These are phyloP conservation scores for Netelia virgata DNA, from an alignment of 2,888 invertebrate genomes.

Conservation along the genomic window DNA sequence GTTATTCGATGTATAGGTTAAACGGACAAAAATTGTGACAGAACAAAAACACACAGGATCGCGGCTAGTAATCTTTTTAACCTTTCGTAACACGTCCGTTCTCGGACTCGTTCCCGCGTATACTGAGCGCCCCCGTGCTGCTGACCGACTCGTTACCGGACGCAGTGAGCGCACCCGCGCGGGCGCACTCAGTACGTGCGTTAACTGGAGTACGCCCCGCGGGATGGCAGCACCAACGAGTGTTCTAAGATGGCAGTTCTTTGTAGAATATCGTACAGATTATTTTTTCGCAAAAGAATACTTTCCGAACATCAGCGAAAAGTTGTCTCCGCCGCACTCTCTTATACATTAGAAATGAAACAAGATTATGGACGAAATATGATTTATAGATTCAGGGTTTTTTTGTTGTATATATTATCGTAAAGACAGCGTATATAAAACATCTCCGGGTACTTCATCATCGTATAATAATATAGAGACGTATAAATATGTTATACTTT, in stretches of 20 bases:
- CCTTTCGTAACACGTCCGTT: not conserved
- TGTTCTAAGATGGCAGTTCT: not conserved
- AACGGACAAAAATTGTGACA: not conserved
- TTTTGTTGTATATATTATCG: slow-evolving; percentile 80
- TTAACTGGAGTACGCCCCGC: not conserved
- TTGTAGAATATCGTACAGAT: too few relatives aligned
- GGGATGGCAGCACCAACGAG: not conserved
- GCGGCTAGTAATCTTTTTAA: not conserved
- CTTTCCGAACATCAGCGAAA: not conserved
- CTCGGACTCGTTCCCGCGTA: not conserved
- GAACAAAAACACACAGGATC: not conserved
- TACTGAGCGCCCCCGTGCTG: not conserved
- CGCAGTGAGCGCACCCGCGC: not conserved
- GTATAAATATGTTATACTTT: slow-evolving; percentile 76
- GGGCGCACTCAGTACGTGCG: not conserved
- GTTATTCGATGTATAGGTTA: not conserved
- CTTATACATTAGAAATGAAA: not conserved
- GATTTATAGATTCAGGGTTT: slow-evolving; percentile 50
- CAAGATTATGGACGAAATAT: not conserved
- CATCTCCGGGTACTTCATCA: slow-evolving; percentile 74
- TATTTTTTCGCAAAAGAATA: too few relatives aligned
- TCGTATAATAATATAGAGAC: slow-evolving; percentile 77
- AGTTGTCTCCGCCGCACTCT: not conserved
- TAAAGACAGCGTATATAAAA: slow-evolving; percentile 82
- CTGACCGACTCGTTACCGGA: not conserved